Evolutionary conservation across 2,888 invertebrate species (phyloP).

Genomic region (Drosophila merina): DNA sequence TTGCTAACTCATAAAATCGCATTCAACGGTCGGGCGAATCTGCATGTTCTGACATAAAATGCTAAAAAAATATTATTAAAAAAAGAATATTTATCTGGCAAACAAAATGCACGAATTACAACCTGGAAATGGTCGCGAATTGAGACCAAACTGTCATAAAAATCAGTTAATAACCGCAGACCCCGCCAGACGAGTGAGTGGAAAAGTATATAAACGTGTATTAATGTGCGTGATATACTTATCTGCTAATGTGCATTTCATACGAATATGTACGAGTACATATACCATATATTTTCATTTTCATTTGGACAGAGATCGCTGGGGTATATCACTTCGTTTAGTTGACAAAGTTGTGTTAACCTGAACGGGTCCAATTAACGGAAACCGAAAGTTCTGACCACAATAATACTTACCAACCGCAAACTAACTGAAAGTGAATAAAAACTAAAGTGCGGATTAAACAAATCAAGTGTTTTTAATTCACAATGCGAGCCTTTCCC

Average conservation of each 20-base stretch:
- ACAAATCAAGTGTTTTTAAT: constrained; percentile 30
- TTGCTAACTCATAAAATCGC: constrained; percentile 11
- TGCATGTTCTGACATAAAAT: constrained; percentile 44
- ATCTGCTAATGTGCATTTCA: constrained; percentile 11
- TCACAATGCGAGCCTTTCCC: constrained; percentile 45
- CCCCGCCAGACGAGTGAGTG: constrained; percentile 13
- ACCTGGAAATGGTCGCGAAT: constrained; percentile 62
- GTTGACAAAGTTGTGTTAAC: constrained; percentile 56
- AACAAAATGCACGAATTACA: constrained; percentile 40
- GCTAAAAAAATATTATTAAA: constrained; percentile 5
- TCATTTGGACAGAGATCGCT: constrained; percentile 57
- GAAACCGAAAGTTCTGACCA: constrained; percentile 40
- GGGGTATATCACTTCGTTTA: constrained; percentile 39
- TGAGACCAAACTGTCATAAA: constrained; percentile 74
- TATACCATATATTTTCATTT: constrained; percentile 59
- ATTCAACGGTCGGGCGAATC: constrained; percentile 29
- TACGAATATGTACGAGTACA: not conserved
- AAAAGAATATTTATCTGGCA: constrained; percentile 36
- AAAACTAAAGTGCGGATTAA: not conserved
- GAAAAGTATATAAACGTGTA: constrained; percentile 6
- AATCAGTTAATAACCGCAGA: constrained; percentile 71
- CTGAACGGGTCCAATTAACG: constrained; percentile 52
- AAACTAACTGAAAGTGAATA: not conserved
- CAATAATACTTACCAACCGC: not conserved
- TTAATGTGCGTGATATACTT: constrained; percentile 14